These are phyloP conservation scores for Phallusia fumigata DNA, from an alignment of 23 tunicate species.

Conservation along the genomic window DNA sequence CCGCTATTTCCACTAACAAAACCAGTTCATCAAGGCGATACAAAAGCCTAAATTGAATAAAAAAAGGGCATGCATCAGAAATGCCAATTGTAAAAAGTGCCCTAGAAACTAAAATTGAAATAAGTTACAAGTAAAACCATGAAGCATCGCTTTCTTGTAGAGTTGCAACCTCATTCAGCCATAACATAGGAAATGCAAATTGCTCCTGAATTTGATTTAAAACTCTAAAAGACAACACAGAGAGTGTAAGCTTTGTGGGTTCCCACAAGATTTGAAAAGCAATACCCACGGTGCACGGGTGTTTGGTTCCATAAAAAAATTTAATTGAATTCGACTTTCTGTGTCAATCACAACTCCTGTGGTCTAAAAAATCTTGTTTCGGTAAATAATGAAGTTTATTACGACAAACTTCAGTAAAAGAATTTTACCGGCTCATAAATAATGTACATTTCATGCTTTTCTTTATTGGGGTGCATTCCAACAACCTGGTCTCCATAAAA, in stretches of 20 bases:
- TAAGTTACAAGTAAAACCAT: constrained; percentile 37
- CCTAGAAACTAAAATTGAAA: no score
- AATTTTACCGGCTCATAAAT: constrained; percentile 56
- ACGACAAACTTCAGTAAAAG: background rate
- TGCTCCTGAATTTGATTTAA: constrained; percentile 36
- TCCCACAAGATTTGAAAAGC: no score
- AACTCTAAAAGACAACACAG: constrained; percentile 12
- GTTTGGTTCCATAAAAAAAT: constrained; percentile 50
- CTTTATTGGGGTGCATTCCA: constrained; percentile 54
- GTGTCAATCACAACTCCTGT: constrained; percentile 44
- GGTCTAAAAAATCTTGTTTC: constrained; percentile 18
- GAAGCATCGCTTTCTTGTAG: constrained; percentile 37
- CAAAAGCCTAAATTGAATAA: background rate
- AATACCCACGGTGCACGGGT: constrained; percentile 28
- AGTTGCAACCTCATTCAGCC: constrained; percentile 43
- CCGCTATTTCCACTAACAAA: background rate
- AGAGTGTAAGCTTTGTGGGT: no score
- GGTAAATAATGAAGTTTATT: background rate
- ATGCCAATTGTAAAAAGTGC: no score
- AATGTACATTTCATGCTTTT: constrained; percentile 35
- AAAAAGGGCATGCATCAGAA: background rate
- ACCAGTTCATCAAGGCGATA: constrained; percentile 20
- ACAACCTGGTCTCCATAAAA: constrained; percentile 31
- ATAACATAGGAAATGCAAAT: constrained; percentile 60
- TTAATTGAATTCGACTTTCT: constrained; percentile 48